phyloP scores from a whole-genome alignment of 1,140 invertebrate genomes.

The Nasonia vitripennis region DNA sequence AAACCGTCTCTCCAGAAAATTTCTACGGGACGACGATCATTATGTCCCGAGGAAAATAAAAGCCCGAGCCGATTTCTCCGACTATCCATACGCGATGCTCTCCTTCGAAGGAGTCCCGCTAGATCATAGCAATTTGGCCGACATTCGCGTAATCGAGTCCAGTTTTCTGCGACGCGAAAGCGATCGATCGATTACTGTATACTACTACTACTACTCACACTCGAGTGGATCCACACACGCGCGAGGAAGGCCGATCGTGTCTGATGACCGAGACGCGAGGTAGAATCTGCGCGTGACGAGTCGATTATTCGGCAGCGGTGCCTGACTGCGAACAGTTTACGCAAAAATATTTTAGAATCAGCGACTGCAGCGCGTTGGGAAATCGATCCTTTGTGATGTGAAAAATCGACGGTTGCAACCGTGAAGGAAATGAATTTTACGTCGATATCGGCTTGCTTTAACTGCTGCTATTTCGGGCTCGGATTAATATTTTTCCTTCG shows the following conservation, averaged over 20 bases:
- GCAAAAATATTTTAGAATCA: not conserved
- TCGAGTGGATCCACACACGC: no score
- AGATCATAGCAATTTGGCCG: not conserved
- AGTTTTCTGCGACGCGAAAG: not conserved
- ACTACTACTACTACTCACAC: no score
- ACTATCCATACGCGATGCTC: not conserved
- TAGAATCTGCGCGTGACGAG: not conserved
- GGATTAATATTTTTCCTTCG: not conserved
- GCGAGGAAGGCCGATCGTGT: not conserved
- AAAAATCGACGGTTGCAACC: no score
- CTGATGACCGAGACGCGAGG: not conserved
- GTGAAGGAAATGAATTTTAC: not conserved
- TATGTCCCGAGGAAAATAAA: not conserved
- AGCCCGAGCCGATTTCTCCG: not conserved
- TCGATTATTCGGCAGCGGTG: not conserved
- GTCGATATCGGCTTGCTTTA: not conserved
- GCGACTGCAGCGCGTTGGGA: not conserved
- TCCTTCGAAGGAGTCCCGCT: no score
- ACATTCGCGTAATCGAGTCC: no score
- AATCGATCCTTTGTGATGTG: not conserved
- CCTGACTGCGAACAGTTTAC: not conserved
- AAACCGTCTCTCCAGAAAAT: no score
- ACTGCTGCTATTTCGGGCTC: not conserved
- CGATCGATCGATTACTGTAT: not conserved
- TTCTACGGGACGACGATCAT: no score